These are phyloP conservation scores for Thryonomys swinderianus DNA, from an alignment of 2,113 vertebrate genomes.

Conservation along the genomic window DNA sequence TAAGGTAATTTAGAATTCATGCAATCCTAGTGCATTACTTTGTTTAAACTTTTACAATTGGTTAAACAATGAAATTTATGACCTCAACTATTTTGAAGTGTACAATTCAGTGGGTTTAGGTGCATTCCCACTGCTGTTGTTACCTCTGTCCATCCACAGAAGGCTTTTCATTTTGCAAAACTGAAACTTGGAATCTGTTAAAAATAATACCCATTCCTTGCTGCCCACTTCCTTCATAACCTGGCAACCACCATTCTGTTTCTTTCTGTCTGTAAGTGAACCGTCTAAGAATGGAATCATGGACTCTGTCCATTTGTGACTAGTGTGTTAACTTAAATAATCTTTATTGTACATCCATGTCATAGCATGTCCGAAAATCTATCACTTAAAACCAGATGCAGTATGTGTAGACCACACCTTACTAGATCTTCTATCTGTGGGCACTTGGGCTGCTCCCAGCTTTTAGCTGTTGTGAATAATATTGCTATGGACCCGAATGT, in stretches of 20 bases:
- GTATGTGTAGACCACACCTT: not conserved
- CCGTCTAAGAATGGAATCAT: not conserved
- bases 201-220: not conserved
- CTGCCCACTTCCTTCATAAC: not conserved
- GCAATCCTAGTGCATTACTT: not conserved
- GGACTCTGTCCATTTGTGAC: not conserved
- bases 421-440: not conserved
- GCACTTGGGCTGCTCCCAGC: not conserved
- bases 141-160: not conserved
- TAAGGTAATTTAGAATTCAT: not conserved
- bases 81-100: not conserved
- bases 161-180: not conserved
- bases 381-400: not conserved
- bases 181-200: not conserved
- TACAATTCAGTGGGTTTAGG: not conserved
- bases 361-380: not conserved
- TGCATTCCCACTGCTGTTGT: not conserved
- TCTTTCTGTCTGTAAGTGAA: not conserved
- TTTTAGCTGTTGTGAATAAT: constrained; percentile 7
- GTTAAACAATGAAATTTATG: not conserved
- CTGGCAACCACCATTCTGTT: not conserved
- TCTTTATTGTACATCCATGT: not conserved
- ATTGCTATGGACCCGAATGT: not conserved
- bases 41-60: not conserved
- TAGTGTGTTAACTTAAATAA: not conserved